Evolutionary conservation across 2,888 invertebrate species (phyloP).

Genomic region (Branchinecta sandiegonensis): DNA sequence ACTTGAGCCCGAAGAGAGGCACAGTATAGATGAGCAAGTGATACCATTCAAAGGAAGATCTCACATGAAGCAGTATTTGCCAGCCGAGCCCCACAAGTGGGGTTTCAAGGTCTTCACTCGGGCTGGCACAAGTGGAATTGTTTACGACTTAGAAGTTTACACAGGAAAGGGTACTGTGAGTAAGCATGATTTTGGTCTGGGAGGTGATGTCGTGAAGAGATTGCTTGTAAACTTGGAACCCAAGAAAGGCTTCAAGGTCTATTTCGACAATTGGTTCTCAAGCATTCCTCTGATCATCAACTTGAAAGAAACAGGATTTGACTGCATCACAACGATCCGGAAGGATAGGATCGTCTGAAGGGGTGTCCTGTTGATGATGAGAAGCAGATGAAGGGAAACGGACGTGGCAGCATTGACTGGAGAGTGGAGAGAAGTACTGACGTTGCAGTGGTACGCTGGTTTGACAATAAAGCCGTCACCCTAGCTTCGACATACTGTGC

Average conservation of each 20-base stretch:
- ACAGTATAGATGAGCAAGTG: background rate
- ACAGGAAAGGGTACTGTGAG: conserved; percentile 29
- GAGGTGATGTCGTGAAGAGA: background rate
- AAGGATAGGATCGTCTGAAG: conserved; percentile 30
- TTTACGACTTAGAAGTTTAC: conserved; percentile 32
- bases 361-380: conserved; percentile 32
- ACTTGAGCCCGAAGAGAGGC: background rate
- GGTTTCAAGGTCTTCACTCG: conserved; percentile 26
- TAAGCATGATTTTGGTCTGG: background rate
- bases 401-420: conserved; percentile 24
- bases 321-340: conserved; percentile 31
- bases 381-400: conserved; percentile 29
- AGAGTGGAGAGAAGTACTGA: too few species aligned
- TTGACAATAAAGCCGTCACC: too few species aligned
- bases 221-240: background rate
- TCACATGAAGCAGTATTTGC: conserved; percentile 32
- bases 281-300: background rate
- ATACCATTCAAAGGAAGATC: conserved; percentile 12
- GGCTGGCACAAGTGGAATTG: conserved; percentile 21
- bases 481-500: too few species aligned
- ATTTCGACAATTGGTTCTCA: conserved; percentile 2
- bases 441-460: too few species aligned
- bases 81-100: conserved; percentile 36
- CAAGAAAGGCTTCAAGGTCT: background rate
- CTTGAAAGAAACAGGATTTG: conserved; percentile 29